Evolutionary conservation across 2,797 vertebrate species (phyloP).

Genomic region (Ciconia nigra): DNA sequence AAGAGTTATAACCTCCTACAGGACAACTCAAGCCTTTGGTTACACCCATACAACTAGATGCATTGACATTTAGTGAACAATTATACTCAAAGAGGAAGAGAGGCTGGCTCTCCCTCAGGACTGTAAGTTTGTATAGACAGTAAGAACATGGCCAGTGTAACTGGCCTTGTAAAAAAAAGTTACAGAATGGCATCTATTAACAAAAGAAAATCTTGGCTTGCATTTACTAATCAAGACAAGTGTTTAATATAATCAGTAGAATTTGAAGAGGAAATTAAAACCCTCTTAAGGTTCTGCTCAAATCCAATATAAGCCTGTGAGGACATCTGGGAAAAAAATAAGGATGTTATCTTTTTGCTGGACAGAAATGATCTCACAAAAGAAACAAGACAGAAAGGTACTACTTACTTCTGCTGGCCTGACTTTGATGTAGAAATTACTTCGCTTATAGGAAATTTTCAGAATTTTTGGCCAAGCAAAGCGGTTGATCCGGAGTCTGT

Average conservation of each 20-base stretch:
- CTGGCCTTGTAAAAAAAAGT: neutral
- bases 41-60: neutral
- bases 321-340: neutral
- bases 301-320: neutral
- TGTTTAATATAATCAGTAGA: neutral
- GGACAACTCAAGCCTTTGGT: neutral
- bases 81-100: neutral
- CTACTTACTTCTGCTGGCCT: slow-evolving; percentile 92
- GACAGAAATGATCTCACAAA: neutral
- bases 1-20: neutral
- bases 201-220: neutral
- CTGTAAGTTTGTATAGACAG: neutral
- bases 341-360: neutral
- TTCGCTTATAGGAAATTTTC: slow-evolving; percentile 98
- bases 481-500: slow-evolving; percentile 94
- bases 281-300: neutral
- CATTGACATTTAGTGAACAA: neutral
- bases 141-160: neutral
- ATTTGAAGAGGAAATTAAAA: neutral
- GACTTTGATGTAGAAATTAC: slow-evolving; percentile 99
- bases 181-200: neutral
- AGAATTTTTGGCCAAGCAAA: slow-evolving; percentile 99
- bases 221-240: neutral
- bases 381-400: neutral
- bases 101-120: neutral